Base-by-base conservation (phyloP, 2,113 vertebrate genomes). In the Eolophus roseicapilla region DNA sequence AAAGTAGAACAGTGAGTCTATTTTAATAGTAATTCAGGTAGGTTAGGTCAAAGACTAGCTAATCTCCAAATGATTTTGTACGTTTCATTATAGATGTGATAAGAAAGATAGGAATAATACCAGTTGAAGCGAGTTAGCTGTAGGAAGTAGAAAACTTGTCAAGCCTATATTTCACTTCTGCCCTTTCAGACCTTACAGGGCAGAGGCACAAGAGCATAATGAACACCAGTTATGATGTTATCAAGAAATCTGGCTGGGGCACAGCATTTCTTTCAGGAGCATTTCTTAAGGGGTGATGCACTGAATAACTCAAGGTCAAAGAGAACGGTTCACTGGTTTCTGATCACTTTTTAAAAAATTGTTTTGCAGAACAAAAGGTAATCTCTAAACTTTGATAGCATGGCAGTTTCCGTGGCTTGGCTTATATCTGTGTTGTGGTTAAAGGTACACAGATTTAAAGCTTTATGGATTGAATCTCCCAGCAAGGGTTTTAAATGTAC, bases 291-390 rank as follows among this genome's bases (percentile, higher is more conserved):
- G 88, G 63, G 79, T 95, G 94, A 91, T 86, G 90, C 88, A 85
- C 71, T 85, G 93, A 96, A 67, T 97, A 95, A 95, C 90, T 92
- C 39, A 37, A 95, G 97, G 97, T 98, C 97, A 93, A 33, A 91
- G 65, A 49, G 60, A 87, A 82, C 6, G 82, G 95, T 95, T 95
- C 96, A 90, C 83, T 97, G 92, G 17, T 96, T 98, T 94, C 96
- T 98, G 88, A 98, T 98, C 96, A 96, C 93, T 97, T 97, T 95
- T 96, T 80, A 64, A 70, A 87, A 95, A 90, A 59, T 21, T 46
- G 46, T 90, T 97, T 90, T 79, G 41, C 84, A 79, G 86, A 97
- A 95, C 93, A 93, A 92, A 97, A 97, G 87, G 91, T 91, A 95
- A 92, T 97, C 97, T 95, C 49, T 68, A 91, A 94, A 82, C 91